phyloP scores from a whole-genome alignment of 1,140 invertebrate species.

The Drosophila bocki region DNA sequence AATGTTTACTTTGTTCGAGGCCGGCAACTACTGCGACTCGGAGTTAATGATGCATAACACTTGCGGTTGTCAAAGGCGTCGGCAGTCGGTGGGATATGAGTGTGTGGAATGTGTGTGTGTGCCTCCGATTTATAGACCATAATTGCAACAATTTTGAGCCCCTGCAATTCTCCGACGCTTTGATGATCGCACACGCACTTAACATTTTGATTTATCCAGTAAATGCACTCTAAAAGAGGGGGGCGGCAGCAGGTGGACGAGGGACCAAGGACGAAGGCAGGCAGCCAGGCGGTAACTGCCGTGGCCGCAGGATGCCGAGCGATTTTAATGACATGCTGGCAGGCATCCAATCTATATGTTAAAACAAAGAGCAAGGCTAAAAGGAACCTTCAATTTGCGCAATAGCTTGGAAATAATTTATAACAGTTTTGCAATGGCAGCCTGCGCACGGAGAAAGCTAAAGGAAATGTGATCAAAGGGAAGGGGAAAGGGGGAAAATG shows the following conservation, averaged over 20 bases:
- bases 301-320: conserved; percentile 46
- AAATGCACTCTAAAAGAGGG: conserved; percentile 64
- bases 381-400: conserved; percentile 76
- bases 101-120: conserved; percentile 5
- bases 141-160: conserved; percentile 76
- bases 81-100: not conserved
- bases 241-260: not conserved
- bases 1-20: conserved; percentile 76
- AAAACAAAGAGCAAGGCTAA: conserved; percentile 70
- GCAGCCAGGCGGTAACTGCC: conserved; percentile 13
- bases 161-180: conserved; percentile 37
- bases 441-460: not conserved
- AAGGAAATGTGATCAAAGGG: not conserved
- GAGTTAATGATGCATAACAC: conserved; percentile 78
- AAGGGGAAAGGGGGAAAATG: not conserved
- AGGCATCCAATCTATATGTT: conserved; percentile 74
- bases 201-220: conserved; percentile 73
- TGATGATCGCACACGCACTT: conserved; percentile 49
- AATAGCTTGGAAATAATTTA: conserved; percentile 82
- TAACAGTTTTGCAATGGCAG: conserved; percentile 69
- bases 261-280: conserved; percentile 2
- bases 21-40: conserved; percentile 64
- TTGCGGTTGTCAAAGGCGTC: conserved; percentile 58
- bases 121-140: conserved; percentile 68
- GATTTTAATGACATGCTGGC: conserved; percentile 76